These are phyloP conservation scores for Thereva nobilitata DNA, from an alignment of 2,888 invertebrate species.

Conservation along the genomic window DNA sequence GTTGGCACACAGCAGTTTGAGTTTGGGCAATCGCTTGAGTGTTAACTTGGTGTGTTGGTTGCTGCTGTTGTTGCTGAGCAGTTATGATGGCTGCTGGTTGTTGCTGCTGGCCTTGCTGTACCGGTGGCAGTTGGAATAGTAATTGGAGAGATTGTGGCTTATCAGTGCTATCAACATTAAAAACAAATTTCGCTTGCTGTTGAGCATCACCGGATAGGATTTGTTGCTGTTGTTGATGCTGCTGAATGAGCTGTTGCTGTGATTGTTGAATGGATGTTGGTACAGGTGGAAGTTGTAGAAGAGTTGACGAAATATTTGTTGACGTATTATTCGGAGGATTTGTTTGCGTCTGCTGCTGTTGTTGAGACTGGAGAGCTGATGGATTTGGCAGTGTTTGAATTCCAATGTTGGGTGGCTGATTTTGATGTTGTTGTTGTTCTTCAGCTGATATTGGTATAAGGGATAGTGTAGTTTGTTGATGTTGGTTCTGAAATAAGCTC, in stretches of 20 bases:
- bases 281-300: constrained; percentile 33
- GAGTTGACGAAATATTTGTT: constrained; percentile 38
- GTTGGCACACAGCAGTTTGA: constrained; percentile 33
- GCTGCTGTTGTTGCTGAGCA: constrained; percentile 48
- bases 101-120: constrained; percentile 47
- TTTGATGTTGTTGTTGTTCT: constrained; percentile 52
- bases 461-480: constrained; percentile 55
- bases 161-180: constrained; percentile 56
- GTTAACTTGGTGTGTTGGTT: constrained; percentile 39
- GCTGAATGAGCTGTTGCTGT: constrained; percentile 47
- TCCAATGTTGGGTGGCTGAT: constrained; percentile 50
- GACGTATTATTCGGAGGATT: constrained; percentile 37
- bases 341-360: constrained; percentile 31
- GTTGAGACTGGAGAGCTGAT: constrained; percentile 36
- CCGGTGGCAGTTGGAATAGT: constrained; percentile 55
- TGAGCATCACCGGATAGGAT: constrained; percentile 47
- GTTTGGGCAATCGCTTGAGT: constrained; percentile 36
- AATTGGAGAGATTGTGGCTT: constrained; percentile 57
- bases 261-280: constrained; percentile 47
- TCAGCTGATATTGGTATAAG: constrained; percentile 54
- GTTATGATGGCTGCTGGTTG: constrained; percentile 42
- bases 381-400: constrained; percentile 46
- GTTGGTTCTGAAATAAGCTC: constrained; percentile 43
- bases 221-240: constrained; percentile 48
- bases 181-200: constrained; percentile 56